A percentile compares a stretch with the other conserved stretches of the same genome.
phyloP scores from a whole-genome alignment of 2,797 vertebrate genomes.

The Intellagama lesueurii region DNA sequence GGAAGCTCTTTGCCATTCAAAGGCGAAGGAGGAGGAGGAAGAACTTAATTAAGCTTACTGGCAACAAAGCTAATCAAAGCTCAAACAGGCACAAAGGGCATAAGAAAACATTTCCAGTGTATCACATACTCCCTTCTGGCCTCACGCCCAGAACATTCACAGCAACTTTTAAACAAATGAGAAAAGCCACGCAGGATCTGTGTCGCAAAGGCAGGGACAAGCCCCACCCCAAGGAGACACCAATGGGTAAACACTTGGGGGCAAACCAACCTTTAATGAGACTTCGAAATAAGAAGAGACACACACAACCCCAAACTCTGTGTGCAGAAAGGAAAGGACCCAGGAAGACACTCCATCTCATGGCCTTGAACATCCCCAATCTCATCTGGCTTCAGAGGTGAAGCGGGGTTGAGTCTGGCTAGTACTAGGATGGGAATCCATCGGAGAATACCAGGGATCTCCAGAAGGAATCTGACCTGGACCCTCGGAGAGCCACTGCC shows the following conservation, averaged over 20 bases:
- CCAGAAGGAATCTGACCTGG: too few relatives aligned
- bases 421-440: too few relatives aligned
- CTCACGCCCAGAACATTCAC: slow-evolving; percentile 76
- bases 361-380: too few relatives aligned
- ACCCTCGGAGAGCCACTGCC: too few relatives aligned
- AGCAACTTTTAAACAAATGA: slow-evolving; percentile 61
- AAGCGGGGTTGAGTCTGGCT: too few relatives aligned
- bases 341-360: slow-evolving; percentile 50
- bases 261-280: slow-evolving; percentile 62
- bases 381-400: too few relatives aligned
- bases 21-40: background rate
- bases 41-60: slow-evolving; percentile 73
- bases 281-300: slow-evolving; percentile 58
- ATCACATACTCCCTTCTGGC: slow-evolving; percentile 79
- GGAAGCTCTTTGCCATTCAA: slow-evolving; percentile 44
- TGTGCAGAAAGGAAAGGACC: slow-evolving; percentile 69
- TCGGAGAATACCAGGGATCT: too few relatives aligned
- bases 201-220: slow-evolving; percentile 68
- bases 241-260: slow-evolving; percentile 55
- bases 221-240: slow-evolving; percentile 49
- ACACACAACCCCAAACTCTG: slow-evolving; percentile 47
- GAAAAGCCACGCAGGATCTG: slow-evolving; percentile 29
- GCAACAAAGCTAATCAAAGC: slow-evolving; percentile 83
- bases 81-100: slow-evolving; percentile 71
- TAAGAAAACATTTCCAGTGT: slow-evolving; percentile 70